A percentile compares a stretch with the other conserved stretches of the same genome.
phyloP scores from a whole-genome alignment of 35 echinoderm and acorn worm genomes.

The Apostichopus parvimensis region DNA sequence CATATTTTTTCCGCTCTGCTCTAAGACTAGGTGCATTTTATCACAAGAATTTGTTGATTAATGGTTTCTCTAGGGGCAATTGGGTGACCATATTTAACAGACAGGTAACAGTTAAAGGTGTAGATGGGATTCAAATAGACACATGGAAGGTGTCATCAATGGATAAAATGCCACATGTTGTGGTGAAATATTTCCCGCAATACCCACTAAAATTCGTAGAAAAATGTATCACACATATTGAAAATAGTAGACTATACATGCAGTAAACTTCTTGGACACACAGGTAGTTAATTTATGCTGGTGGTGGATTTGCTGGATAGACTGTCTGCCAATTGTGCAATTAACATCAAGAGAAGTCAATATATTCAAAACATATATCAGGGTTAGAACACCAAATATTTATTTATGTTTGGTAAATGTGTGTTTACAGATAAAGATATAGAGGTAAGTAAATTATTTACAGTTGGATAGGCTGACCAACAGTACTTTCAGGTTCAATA shows the following conservation, averaged over 20 bases:
- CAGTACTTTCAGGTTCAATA: too few species aligned
- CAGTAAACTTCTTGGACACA: background rate
- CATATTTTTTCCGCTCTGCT: background rate
- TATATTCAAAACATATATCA: too few species aligned
- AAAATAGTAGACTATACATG: background rate
- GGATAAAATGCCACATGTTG: background rate
- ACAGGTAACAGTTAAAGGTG: background rate
- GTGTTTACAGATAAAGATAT: too few species aligned
- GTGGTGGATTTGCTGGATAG: too few species aligned
- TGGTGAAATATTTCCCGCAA: background rate
- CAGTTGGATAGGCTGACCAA: too few species aligned
- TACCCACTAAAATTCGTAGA: background rate
- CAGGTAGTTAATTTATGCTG: too few species aligned
- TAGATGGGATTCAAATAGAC: background rate
- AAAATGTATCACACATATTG: background rate
- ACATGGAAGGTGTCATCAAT: background rate
- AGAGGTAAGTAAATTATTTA: too few species aligned
- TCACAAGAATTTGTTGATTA: background rate
- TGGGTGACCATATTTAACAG: background rate
- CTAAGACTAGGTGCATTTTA: background rate
- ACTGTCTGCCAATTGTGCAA: too few species aligned
- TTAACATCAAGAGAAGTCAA: too few species aligned
- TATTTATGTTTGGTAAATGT: too few species aligned
- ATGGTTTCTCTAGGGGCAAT: background rate
- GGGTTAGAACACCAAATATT: too few species aligned